phyloP scores from a whole-genome alignment of 2,888 invertebrate species.

The Anagyrus pseudococci region DNA sequence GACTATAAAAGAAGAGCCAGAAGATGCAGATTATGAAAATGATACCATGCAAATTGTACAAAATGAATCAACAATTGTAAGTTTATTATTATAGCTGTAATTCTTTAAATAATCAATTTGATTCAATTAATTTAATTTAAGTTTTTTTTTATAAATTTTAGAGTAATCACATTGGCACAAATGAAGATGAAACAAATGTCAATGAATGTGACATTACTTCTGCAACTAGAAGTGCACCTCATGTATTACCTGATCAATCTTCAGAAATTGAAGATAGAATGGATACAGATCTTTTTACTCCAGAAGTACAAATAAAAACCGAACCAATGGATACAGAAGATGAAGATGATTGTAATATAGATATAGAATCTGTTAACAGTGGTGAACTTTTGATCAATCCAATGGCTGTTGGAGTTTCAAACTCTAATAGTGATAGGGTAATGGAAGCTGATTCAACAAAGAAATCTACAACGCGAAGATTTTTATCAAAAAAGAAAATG shows the following conservation, averaged over 20 bases:
- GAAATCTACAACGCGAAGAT: slow-evolving; percentile 37
- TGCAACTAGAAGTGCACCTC: neutral
- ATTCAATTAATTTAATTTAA: neutral
- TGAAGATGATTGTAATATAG: slow-evolving; percentile 49
- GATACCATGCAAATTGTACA: slow-evolving; percentile 42
- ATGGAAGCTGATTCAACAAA: slow-evolving; percentile 57
- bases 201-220: neutral
- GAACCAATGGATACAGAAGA: slow-evolving; percentile 58
- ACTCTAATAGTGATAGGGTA: slow-evolving; percentile 43
- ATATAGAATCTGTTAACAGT: slow-evolving; percentile 46
- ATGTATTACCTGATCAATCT: neutral
- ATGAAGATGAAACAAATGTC: slow-evolving; percentile 3
- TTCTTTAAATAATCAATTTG: neutral
- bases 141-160: slow-evolving; percentile 5
- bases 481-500: slow-evolving; percentile 44
- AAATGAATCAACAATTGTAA: slow-evolving; percentile 34
- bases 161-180: slow-evolving; percentile 12
- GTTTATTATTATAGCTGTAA: neutral
- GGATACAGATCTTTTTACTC: slow-evolving; percentile 5
- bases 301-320: slow-evolving; percentile 53
- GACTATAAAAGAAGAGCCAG: slow-evolving; percentile 66
- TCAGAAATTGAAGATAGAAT: slow-evolving; percentile 11
- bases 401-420: slow-evolving; percentile 40
- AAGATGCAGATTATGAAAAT: slow-evolving; percentile 59
- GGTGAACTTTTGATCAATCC: slow-evolving; percentile 51